Evolutionary conservation across 2,797 vertebrate species (phyloP), one percentile per base, ranked within the genome.

Genomic region (Platyrinchus mystaceus): DNA sequence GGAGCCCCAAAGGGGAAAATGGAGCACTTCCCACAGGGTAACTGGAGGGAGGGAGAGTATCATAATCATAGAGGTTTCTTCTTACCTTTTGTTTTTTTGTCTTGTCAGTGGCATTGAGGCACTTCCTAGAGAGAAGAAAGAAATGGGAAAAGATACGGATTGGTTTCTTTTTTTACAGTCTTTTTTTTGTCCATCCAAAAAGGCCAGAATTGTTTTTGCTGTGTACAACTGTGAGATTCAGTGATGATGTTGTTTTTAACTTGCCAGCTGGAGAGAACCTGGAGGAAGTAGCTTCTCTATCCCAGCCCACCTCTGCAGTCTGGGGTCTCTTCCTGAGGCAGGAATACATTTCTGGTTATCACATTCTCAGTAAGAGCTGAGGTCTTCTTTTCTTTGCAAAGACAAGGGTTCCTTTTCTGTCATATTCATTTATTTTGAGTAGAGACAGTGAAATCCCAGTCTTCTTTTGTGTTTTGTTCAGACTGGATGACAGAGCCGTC

Each of bases 121-220:
- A 12, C 26, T 63, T 94, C 7, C 10, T 5, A 60, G n/a, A 34
- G n/a, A 79, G 27, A 37, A 60, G 19, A 46, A 66, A 62, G 30
- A 60, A 62, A 30, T 15, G 3, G 28, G 47, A 23, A 60, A 53
- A 77, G 6, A 18, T 12, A 12, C 0, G 3, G 6, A 11, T 60
- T 67, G 10, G 0, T 36, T 47, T 46, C 1, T n/a, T 30, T n/a
- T 7, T 43, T 24, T 4, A 1, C 8, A 4, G 23, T 4, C 8
- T 30, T 43, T 66, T 28, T 56, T 75, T 53, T 66, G 8, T 34
- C 26, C 6, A 41, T 21, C 19, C 26, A 46, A 24, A 39, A 52
- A 64, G 39, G 32, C 26, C 44, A n/a, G 66, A 34, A 24, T 43
- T 49, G 6, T 15, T 84, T 89, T 30, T 90, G 27, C 73, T 81